Evolutionary conservation across 2,888 invertebrate genomes (phyloP).

Genomic region (Melieria omissa): DNA sequence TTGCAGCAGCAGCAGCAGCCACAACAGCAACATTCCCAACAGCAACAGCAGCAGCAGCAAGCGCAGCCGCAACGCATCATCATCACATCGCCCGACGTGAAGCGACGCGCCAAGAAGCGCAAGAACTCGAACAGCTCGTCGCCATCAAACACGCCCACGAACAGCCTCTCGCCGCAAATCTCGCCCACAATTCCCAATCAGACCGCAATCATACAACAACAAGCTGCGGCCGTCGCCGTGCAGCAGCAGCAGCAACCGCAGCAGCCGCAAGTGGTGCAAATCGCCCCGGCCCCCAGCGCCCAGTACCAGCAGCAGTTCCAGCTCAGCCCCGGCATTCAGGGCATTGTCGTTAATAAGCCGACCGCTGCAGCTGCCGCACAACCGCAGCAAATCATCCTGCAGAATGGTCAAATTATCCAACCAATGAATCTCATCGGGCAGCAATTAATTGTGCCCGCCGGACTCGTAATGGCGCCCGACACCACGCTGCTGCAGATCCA

Average conservation of each 20-base stretch:
- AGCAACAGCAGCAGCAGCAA: conserved; percentile 53
- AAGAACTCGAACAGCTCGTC: conserved; percentile 69
- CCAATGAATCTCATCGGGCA: conserved; percentile 86
- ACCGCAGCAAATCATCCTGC: conserved; percentile 65
- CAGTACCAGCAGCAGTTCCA: conserved; percentile 80
- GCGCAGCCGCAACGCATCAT: conserved; percentile 61
- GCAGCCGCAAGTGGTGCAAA: conserved; percentile 58
- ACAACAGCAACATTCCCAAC: conserved; percentile 47
- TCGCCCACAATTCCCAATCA: conserved; percentile 64
- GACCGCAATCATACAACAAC: conserved; percentile 48
- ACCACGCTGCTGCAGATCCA: conserved; percentile 82
- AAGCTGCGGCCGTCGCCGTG: conserved; percentile 54
- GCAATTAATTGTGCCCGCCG: conserved; percentile 85
- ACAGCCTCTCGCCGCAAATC: conserved; percentile 63
- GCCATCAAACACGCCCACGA: conserved; percentile 52
- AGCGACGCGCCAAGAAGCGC: conserved; percentile 78
- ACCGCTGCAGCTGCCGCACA: conserved; percentile 67
- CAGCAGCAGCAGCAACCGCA: conserved; percentile 65
- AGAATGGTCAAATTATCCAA: conserved; percentile 76
- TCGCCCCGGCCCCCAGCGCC: conserved; percentile 68
- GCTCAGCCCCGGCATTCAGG: conserved; percentile 80
- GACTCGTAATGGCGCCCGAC: conserved; percentile 86
- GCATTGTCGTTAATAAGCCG: conserved; percentile 72
- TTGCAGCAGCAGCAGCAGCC: conserved; percentile 62
- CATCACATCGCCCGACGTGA: conserved; percentile 75